phyloP scores from a whole-genome alignment of 2,888 invertebrate species.

The Hirtodrosophila confusa region DNA sequence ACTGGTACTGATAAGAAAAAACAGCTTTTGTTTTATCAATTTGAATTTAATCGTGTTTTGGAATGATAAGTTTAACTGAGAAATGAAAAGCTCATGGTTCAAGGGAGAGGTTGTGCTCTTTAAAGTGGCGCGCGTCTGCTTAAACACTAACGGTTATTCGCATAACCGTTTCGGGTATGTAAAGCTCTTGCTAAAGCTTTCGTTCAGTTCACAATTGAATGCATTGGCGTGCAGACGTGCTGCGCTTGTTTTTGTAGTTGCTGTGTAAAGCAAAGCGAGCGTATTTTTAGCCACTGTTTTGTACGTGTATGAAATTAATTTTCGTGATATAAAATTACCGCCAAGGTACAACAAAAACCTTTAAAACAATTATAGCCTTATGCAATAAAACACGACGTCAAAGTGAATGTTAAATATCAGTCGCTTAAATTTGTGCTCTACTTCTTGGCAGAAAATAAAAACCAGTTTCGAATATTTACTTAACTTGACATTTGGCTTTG shows the following conservation, averaged over 20 bases:
- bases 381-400: constrained; percentile 36
- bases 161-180: constrained; percentile 41
- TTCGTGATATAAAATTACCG: constrained; percentile 47
- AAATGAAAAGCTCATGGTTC: background rate
- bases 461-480: constrained; percentile 63
- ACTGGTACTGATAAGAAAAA: too few species aligned
- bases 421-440: constrained; percentile 48
- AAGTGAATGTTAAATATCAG: constrained; percentile 42
- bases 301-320: constrained; percentile 60
- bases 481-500: constrained; percentile 48
- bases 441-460: constrained; percentile 43
- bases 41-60: background rate
- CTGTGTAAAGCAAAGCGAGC: constrained; percentile 27
- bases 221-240: constrained; percentile 40
- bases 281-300: constrained; percentile 34
- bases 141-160: constrained; percentile 14
- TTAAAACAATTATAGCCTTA: constrained; percentile 48
- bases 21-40: too few species aligned
- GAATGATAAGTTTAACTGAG: background rate
- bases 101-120: background rate
- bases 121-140: constrained; percentile 19
- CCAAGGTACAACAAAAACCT: constrained; percentile 36
- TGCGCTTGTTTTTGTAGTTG: constrained; percentile 21
- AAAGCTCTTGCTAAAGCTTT: constrained; percentile 24
- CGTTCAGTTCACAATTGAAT: constrained; percentile 48